phyloP scores from a whole-genome alignment of 2,888 invertebrate genomes.

The Cheilosia variabilis region DNA sequence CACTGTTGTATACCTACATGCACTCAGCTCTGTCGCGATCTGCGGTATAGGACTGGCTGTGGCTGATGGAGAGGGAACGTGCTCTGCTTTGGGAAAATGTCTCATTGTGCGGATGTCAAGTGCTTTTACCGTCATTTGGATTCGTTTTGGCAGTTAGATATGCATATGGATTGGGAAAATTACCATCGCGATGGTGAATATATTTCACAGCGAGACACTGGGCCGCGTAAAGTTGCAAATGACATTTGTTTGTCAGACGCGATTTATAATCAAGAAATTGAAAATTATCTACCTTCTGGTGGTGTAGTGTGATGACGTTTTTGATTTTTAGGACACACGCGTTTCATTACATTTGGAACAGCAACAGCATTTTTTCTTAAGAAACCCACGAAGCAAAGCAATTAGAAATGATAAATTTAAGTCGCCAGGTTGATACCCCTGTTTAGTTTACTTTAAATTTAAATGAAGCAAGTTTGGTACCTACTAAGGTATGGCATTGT shows the following conservation, averaged over 20 bases:
- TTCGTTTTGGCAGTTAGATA: constrained; percentile 70
- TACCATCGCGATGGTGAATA: constrained; percentile 48
- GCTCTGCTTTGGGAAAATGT: constrained; percentile 66
- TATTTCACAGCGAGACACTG: constrained; percentile 34
- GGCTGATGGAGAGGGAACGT: constrained; percentile 40
- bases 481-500: no score
- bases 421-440: no score
- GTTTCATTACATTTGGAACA: neutral
- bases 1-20: no score
- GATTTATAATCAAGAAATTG: constrained; percentile 76
- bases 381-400: no score
- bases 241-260: constrained; percentile 55
- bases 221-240: constrained; percentile 42
- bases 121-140: constrained; percentile 67
- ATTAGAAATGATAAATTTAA: no score
- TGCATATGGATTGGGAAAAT: constrained; percentile 71
- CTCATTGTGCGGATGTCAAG: constrained; percentile 72
- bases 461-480: no score
- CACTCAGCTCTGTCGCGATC: no score
- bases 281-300: constrained; percentile 47
- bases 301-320: constrained; percentile 38
- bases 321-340: constrained; percentile 8
- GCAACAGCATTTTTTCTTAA: no score
- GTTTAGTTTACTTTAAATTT: no score
- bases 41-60: neutral